phyloP scores from a whole-genome alignment of 2,797 vertebrate species.

The Alexandromys oeconomus region DNA sequence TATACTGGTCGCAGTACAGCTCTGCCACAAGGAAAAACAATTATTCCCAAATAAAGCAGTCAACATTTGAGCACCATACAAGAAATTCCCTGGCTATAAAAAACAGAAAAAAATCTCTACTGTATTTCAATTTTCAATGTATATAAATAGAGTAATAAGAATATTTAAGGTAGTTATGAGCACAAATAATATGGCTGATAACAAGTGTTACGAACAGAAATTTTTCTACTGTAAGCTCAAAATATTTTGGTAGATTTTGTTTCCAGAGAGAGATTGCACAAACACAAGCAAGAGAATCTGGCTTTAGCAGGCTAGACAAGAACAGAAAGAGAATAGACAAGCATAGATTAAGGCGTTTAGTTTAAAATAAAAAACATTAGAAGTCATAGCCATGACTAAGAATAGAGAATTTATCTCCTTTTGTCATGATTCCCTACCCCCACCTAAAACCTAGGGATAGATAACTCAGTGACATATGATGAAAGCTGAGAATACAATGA shows the following conservation, averaged over 20 bases:
- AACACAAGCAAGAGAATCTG: background rate
- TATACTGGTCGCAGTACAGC: background rate
- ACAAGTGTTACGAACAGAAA: background rate
- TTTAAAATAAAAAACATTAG: background rate
- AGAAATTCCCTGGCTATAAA: background rate
- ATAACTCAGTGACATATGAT: background rate
- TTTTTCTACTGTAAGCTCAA: background rate
- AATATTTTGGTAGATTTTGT: background rate
- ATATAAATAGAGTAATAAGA: background rate
- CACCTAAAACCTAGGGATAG: background rate
- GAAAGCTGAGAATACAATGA: background rate
- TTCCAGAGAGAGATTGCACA: background rate
- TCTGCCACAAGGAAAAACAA: background rate
- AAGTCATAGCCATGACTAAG: fast-evolving
- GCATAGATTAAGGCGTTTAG: background rate
- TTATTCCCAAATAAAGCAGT: background rate
- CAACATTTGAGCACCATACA: background rate
- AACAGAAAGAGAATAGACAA: background rate
- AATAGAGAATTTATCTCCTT: background rate
- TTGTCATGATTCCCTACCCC: background rate
- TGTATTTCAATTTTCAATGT: background rate
- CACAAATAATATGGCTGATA: background rate
- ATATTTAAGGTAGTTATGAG: background rate
- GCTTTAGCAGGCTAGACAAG: background rate
- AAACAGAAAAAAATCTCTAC: background rate